Evolutionary conservation across 2,888 invertebrate species (phyloP).

Genomic region (Periphyllus acericola): DNA sequence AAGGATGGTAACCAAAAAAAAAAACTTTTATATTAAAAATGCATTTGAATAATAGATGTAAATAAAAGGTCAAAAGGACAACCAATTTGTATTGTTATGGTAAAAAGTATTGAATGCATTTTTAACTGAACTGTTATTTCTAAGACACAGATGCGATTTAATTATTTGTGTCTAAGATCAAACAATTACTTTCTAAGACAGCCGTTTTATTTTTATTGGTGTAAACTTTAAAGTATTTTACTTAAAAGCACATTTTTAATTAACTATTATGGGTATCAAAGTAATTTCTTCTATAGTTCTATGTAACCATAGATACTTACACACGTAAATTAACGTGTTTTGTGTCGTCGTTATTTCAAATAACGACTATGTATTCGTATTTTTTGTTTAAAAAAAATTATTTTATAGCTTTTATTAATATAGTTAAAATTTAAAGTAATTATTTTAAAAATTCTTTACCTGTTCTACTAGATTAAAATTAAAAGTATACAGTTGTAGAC

Average conservation of each 20-base stretch:
- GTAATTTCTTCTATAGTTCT: not conserved
- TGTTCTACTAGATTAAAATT: constrained; percentile 38
- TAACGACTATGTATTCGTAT: not conserved
- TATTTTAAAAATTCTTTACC: not conserved
- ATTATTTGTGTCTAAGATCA: not conserved
- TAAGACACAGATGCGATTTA: not conserved
- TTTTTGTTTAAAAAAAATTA: not conserved
- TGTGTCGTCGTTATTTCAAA: not conserved
- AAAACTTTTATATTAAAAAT: not conserved
- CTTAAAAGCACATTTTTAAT: not conserved
- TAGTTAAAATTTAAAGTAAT: not conserved
- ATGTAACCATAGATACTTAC: not conserved
- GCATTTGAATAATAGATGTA: not conserved
- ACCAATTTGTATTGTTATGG: not conserved
- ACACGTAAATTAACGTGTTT: not conserved
- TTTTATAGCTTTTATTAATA: not conserved
- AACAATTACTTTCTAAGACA: not conserved
- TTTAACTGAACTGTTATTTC: not conserved
- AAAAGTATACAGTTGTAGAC: constrained; percentile 42
- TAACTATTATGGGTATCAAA: not conserved
- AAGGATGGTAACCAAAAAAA: not conserved
- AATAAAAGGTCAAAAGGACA: not conserved
- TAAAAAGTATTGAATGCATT: not conserved
- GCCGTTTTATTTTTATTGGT: not conserved
- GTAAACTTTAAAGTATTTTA: not conserved